Base-by-base conservation (phyloP, 2,797 vertebrate species). In the Huso huso region DNA sequence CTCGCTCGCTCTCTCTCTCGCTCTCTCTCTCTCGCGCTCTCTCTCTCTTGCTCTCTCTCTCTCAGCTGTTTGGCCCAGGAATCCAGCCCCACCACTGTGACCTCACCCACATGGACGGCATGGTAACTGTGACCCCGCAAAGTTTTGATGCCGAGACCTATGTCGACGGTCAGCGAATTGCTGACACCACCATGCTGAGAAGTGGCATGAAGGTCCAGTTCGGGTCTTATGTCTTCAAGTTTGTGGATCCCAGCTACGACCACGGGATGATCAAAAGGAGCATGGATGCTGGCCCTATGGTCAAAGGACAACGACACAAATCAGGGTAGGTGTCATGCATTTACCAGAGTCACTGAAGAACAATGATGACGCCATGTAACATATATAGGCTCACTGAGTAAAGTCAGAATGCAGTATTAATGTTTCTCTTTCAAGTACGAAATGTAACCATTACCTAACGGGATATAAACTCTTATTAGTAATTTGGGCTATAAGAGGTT, bases 1-100 rank as follows among this genome's bases (percentile, higher is more conserved):
- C 15, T 18, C 15, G 1, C 15, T 18, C 15, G 1, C 23, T 37
- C 23, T 37, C 2, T 37, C 23, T 37, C 23, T 37, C 2, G 1
- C 23, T 37, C 23, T 37, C 2, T 37, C 23, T 37, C 23, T 37
- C 2, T 37, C 23, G 1, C 23, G 1, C 37, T 37, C 37, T 37
- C 18, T 61, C 59, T 37, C 37, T 51, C 48, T 11, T n/a, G 59
- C 13, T 63, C 23, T 0, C 70, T 75, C 70, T 37, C 3, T 37
- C 37, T 37, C 66, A 98, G 96, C 84, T 98, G 70, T 92, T 97
- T 49, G 96, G 96, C 3, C 91, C 94, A 1, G 97, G 96, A 15
- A 91, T 99, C 70, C 90, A 95, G 7, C 94, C 95, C 61, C 95
- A 98, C 81, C 96, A 99, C 79, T 99, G 97, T 78, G 93, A 98